Evolutionary conservation across 2,797 vertebrate species (phyloP).

Genomic region (Phalanger gymnotis): DNA sequence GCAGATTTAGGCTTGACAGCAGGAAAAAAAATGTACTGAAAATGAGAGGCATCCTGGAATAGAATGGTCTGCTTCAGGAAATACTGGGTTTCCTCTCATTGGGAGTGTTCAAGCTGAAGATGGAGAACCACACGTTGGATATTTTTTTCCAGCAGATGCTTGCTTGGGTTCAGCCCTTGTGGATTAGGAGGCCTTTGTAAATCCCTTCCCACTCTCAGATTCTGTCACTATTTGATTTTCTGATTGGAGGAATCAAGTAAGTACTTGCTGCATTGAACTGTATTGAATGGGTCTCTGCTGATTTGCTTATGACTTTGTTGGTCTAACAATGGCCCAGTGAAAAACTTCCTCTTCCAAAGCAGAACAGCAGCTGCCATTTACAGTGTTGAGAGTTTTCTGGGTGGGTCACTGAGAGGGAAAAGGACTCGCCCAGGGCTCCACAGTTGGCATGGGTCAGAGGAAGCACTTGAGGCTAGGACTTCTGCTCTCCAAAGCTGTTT

Average conservation of each 20-base stretch:
- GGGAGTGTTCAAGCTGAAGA: neutral
- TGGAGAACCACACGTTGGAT: neutral
- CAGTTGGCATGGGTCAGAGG: neutral
- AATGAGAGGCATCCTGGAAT: neutral
- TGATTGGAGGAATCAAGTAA: neutral
- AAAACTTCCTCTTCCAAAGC: neutral
- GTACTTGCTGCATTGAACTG: neutral
- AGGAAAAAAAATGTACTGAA: neutral
- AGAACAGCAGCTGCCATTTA: neutral
- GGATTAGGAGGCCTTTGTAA: neutral
- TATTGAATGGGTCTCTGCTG: neutral
- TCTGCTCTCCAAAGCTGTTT: neutral
- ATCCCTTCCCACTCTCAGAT: neutral
- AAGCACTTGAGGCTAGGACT: neutral
- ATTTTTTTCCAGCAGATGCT: neutral
- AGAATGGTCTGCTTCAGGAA: neutral
- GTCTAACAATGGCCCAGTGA: neutral
- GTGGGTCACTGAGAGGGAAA: neutral
- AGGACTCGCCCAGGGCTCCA: neutral
- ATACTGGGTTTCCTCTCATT: neutral
- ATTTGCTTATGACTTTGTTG: neutral
- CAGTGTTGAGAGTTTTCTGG: neutral
- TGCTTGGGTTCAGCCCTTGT: neutral
- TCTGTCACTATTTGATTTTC: neutral
- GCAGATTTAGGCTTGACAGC: neutral